Conservation (phyloP, 2,797 vertebrate genomes). For the Microctenopoma steveboyesi region DNA sequence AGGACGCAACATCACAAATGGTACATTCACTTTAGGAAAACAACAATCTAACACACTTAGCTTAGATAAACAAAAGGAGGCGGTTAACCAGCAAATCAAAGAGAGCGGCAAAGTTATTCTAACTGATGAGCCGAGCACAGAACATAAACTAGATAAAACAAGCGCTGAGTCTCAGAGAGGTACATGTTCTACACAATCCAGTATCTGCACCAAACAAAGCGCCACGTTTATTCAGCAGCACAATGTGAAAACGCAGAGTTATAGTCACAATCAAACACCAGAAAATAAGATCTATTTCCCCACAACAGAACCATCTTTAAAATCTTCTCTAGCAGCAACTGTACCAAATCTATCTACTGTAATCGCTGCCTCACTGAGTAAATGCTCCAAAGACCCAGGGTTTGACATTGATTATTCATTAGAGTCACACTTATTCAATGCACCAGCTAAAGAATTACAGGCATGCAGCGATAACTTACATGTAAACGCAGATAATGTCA, state of each 20-base stretch:
- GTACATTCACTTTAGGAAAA: not conserved
- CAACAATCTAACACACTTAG: slow-evolving; percentile 28
- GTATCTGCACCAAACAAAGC: slow-evolving; percentile 15
- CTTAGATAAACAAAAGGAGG: slow-evolving; percentile 28
- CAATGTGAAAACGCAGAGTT: slow-evolving; percentile 11
- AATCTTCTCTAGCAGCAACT: slow-evolving; percentile 12
- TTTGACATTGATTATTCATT: slow-evolving; percentile 10
- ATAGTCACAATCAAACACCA: slow-evolving; percentile 20
- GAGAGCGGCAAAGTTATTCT: not conserved
- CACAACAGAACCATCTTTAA: not conserved
- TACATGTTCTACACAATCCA: slow-evolving; percentile 47
- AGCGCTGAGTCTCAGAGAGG: not conserved
- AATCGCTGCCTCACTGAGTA: slow-evolving; percentile 6
- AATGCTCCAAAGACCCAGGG: slow-evolving; percentile 18
- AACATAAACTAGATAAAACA: slow-evolving; percentile 16
- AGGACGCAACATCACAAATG: slow-evolving; percentile 17
- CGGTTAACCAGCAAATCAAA: slow-evolving; percentile 28
- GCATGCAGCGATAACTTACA: slow-evolving; percentile 13
- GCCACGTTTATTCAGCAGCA: slow-evolving; percentile 24
- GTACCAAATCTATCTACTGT: slow-evolving; percentile 14
- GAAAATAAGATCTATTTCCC: slow-evolving; percentile 21
- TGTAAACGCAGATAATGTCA: slow-evolving; percentile 1
- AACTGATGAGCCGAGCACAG: slow-evolving; percentile 30
- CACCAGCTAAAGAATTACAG: slow-evolving; percentile 17
- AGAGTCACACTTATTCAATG: slow-evolving; percentile 2